Evolutionary conservation across 2,888 invertebrate species (phyloP).

Genomic region (Lasioglossum lativentre): DNA sequence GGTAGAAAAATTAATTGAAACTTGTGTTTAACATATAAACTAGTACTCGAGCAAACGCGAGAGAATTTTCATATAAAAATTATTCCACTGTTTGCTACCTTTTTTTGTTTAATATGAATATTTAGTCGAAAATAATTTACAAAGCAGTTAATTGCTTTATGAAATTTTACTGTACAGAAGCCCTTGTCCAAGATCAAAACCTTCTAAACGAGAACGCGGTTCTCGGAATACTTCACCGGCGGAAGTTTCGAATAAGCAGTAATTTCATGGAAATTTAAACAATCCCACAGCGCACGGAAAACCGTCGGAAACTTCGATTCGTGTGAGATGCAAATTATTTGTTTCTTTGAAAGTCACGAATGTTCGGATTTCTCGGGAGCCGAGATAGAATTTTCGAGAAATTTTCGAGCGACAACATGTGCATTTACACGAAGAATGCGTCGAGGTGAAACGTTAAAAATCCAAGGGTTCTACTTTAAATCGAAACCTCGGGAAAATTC

Average conservation of each 20-base stretch:
- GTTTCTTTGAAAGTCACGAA: background rate
- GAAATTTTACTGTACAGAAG: background rate
- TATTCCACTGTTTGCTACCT: background rate
- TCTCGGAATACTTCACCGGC: background rate
- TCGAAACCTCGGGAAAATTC: conserved; percentile 2
- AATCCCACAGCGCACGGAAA: background rate
- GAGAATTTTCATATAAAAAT: background rate
- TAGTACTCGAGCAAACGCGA: background rate
- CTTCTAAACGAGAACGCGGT: background rate
- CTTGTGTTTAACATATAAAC: background rate
- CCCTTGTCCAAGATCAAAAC: background rate
- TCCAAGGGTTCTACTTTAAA: conserved; percentile 15
- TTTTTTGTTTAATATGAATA: background rate
- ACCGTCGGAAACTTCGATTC: background rate
- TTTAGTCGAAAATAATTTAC: background rate
- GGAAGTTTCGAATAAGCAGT: background rate
- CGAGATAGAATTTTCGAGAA: background rate
- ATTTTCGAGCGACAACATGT: background rate
- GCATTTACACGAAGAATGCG: background rate
- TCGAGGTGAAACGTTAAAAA: conserved; percentile 4
- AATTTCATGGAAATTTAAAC: background rate
- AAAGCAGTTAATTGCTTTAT: background rate
- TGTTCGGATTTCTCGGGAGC: background rate
- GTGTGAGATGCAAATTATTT: background rate
- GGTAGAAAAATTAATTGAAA: background rate